Percentiles rank a stretch among this genome's conserved stretches.
These are phyloP conservation scores for Nomada ruficornis DNA, from an alignment of 2,888 invertebrate genomes.

Conservation along the genomic window DNA sequence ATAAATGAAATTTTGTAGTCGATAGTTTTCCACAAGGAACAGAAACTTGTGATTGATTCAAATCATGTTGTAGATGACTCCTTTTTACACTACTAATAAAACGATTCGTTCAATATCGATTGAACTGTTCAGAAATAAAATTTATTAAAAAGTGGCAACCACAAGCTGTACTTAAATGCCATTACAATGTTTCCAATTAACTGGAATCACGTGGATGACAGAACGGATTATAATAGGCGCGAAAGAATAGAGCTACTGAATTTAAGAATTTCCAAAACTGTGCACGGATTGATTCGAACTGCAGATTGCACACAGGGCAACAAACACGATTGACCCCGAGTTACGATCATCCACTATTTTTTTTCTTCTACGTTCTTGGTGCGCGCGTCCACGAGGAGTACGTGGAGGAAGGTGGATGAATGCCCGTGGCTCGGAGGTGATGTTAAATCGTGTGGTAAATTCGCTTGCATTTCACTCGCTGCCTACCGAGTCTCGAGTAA, in stretches of 20 bases:
- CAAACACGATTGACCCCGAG: constrained; percentile 70
- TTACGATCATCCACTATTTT: constrained; percentile 61
- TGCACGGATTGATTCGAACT: constrained; percentile 53
- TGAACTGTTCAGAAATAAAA: too few relatives aligned
- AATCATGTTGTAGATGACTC: too few relatives aligned
- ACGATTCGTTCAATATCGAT: background rate
- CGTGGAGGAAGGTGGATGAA: constrained; percentile 71
- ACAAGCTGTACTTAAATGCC: too few relatives aligned
- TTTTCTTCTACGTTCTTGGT: constrained; percentile 46
- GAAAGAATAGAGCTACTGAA: too few relatives aligned
- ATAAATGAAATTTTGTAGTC: background rate
- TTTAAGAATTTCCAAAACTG: constrained; percentile 11
- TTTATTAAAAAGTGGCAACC: too few relatives aligned
- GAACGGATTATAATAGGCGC: too few relatives aligned
- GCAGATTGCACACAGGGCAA: constrained; percentile 60
- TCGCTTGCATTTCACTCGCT: constrained; percentile 80
- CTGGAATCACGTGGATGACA: too few relatives aligned
- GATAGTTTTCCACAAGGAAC: too few relatives aligned
- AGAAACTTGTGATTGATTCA: background rate
- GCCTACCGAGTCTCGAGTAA: constrained; percentile 71
- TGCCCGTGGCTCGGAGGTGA: constrained; percentile 73
- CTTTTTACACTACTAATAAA: too few relatives aligned
- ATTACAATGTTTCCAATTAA: too few relatives aligned
- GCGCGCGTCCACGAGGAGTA: constrained; percentile 50
- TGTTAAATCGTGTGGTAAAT: constrained; percentile 82